These are phyloP conservation scores for Peromyscus maniculatus DNA, from an alignment of 2,113 vertebrate genomes.

Conservation along the genomic window DNA sequence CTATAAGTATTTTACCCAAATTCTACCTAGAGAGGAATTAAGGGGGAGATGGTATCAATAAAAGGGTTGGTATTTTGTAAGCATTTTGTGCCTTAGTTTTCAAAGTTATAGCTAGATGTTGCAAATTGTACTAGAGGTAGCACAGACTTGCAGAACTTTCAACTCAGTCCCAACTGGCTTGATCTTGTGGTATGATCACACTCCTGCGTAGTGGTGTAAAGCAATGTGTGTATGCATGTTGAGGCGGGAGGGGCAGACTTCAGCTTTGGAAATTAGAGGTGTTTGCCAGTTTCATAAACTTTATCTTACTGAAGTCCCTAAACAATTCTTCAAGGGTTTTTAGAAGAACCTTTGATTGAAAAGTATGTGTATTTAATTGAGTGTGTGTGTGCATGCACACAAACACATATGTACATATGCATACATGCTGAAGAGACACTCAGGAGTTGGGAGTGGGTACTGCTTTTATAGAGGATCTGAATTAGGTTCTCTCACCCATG, in stretches of 20 bases:
- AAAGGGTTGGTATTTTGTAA: neutral
- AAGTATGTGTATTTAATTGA: neutral
- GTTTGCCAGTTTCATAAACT: constrained; percentile 53
- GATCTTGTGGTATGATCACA: neutral
- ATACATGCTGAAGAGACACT: neutral
- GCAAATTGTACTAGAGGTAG: neutral
- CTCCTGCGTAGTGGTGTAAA: rapidly evolving
- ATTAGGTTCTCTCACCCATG: neutral
- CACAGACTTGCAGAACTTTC: neutral
- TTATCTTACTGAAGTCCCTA: constrained; percentile 27
- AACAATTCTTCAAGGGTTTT: neutral
- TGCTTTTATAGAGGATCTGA: neutral
- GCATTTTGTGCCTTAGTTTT: constrained; percentile 50
- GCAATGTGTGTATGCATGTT: neutral
- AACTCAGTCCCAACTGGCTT: neutral
- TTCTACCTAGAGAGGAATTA: neutral
- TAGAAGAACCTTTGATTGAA: constrained; percentile 38
- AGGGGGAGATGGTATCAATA: neutral
- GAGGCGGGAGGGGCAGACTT: neutral
- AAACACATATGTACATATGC: neutral
- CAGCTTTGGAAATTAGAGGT: constrained; percentile 59
- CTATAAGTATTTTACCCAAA: neutral
- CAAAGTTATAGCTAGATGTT: neutral
- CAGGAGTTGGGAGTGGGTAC: neutral
- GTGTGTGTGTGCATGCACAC: neutral